phyloP scores from a whole-genome alignment of 2,797 vertebrate species.

The Sebastolobus altivelis region DNA sequence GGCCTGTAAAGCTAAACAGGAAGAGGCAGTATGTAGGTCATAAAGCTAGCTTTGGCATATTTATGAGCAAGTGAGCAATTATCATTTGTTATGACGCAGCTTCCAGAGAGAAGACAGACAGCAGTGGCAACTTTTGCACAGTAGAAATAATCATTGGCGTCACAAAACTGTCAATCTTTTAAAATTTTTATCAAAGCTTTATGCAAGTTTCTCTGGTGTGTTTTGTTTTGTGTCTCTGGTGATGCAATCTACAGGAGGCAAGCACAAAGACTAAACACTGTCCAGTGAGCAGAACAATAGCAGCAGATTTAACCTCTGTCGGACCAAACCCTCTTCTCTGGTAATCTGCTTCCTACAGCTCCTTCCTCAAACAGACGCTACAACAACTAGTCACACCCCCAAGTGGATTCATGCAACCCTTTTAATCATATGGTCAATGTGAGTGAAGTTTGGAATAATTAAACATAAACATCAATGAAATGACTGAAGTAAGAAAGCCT shows the following conservation, averaged over 20 bases:
- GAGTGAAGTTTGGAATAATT: slow-evolving; percentile 3
- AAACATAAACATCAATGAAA: slow-evolving; percentile 21
- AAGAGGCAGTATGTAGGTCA: slow-evolving; percentile 41
- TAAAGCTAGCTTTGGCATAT: slow-evolving; percentile 34
- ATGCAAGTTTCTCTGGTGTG: slow-evolving; percentile 7
- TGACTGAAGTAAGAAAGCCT: slow-evolving; percentile 5
- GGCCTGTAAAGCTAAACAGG: slow-evolving; percentile 55
- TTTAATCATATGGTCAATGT: slow-evolving; percentile 31
- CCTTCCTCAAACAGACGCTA: slow-evolving; percentile 78
- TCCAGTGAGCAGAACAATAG: slow-evolving; percentile 79
- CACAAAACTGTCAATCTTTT: neutral
- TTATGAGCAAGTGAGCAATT: slow-evolving; percentile 36
- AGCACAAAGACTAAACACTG: slow-evolving; percentile 64
- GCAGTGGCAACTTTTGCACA: slow-evolving; percentile 20
- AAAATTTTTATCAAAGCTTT: neutral
- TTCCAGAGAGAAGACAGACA: slow-evolving; percentile 18
- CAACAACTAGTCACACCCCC: slow-evolving; percentile 49
- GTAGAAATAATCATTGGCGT: slow-evolving; percentile 29
- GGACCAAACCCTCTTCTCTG: slow-evolving; percentile 73
- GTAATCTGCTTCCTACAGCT: slow-evolving; percentile 86
- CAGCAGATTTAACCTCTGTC: slow-evolving; percentile 74
- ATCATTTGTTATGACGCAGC: slow-evolving; percentile 22
- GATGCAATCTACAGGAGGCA: slow-evolving; percentile 61
- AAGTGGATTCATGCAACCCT: slow-evolving; percentile 33
- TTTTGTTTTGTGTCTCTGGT: slow-evolving; percentile 54